Conservation (phyloP, 2,113 vertebrate species). For the Syngnathus floridae region DNA sequence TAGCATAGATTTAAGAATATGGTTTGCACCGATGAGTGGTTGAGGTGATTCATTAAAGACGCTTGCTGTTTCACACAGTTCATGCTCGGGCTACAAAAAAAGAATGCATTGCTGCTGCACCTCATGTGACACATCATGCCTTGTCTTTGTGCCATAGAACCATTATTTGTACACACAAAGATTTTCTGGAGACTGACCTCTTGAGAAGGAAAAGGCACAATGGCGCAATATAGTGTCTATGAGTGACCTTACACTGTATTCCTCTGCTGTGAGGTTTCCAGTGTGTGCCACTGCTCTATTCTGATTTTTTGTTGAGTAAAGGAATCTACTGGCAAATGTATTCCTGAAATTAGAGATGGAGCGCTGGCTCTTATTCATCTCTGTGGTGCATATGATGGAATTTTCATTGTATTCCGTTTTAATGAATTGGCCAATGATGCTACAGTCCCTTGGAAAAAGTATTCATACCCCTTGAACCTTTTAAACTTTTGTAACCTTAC, state of each 20-base stretch:
- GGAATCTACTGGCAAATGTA: slow-evolving; percentile 9
- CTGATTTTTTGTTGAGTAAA: background rate
- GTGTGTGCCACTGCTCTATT: slow-evolving; percentile 19
- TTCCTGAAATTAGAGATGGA: slow-evolving; percentile 15
- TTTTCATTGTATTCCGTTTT: slow-evolving; percentile 19
- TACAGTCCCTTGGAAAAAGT: too few species aligned
- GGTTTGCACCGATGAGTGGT: slow-evolving; percentile 41
- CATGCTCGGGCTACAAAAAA: slow-evolving; percentile 43
- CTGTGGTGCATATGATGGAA: slow-evolving; percentile 20
- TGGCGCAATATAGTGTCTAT: slow-evolving; percentile 22
- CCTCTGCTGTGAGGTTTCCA: slow-evolving; percentile 43
- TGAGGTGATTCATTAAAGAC: slow-evolving; percentile 41
- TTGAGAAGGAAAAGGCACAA: slow-evolving; percentile 10
- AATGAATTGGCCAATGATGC: slow-evolving; percentile 16
- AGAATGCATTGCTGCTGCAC: slow-evolving; percentile 65
- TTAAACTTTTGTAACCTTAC: too few species aligned
- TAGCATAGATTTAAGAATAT: slow-evolving; percentile 37
- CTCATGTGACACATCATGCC: slow-evolving; percentile 62
- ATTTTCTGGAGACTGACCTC: background rate
- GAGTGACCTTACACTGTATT: slow-evolving; percentile 63
- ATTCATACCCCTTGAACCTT: too few species aligned
- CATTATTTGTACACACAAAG: background rate
- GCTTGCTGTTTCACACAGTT: slow-evolving; percentile 31
- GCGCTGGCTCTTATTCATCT: slow-evolving; percentile 4
- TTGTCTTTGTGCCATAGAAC: slow-evolving; percentile 58